Conservation (phyloP, 2,888 invertebrate species). For the Apotomis betuletana region DNA sequence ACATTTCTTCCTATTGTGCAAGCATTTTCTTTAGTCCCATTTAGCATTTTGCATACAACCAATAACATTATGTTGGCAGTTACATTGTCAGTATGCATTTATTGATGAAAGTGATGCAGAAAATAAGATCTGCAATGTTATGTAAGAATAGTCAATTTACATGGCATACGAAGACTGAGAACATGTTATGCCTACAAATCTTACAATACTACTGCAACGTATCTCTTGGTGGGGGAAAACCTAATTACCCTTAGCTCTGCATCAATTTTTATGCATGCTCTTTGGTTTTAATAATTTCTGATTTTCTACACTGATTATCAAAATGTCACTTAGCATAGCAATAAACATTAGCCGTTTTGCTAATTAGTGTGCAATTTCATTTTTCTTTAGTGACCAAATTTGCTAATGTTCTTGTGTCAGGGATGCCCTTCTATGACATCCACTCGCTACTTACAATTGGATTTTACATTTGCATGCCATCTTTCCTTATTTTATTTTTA, state of each 20-base stretch:
- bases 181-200: background rate
- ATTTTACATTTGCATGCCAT: conserved; percentile 5
- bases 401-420: background rate
- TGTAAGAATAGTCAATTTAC: no score
- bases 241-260: background rate
- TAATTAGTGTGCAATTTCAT: background rate
- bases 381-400: background rate
- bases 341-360: background rate
- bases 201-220: background rate
- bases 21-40: no score
- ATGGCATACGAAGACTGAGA: background rate
- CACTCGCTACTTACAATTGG: background rate
- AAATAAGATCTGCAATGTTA: no score
- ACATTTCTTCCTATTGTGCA: no score
- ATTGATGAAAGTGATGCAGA: no score
- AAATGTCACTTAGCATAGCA: background rate
- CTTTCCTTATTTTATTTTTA: background rate
- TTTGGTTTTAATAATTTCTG: background rate
- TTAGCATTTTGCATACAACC: no score
- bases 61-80: no score
- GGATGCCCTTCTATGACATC: background rate
- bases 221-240: background rate
- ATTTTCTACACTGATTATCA: background rate
- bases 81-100: no score
- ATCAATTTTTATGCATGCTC: background rate